Evolutionary conservation across 2,113 vertebrate species (phyloP), one percentile per base, ranked within the genome.

Genomic region (Eulemur macaco): DNA sequence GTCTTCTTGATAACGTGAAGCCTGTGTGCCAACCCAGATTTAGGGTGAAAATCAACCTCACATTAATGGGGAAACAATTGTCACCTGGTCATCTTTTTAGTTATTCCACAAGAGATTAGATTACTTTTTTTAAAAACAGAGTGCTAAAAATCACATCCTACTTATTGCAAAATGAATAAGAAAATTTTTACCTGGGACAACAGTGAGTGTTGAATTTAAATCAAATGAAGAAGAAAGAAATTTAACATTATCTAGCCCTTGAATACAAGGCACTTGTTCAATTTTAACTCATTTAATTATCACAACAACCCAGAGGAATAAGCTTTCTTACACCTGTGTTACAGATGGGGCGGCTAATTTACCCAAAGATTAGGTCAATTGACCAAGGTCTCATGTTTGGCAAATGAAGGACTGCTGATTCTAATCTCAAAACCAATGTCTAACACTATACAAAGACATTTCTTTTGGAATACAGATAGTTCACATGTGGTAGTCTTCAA

Each of bases 1-100:
- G 86, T 83, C 21, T 90, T 45, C 27, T 66, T 78, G n/a, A 90
- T 78, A 80, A 96, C 74, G 60, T 52, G 37, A 92, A 86, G 76
- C 20, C 37, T 25, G 2, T 10, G 68, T 80, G 9, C n/a, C 15
- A 90, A 94, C 1, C 6, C 37, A 94, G 64, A 78, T 56, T 84
- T 84, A 64, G 27, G 54, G 9, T 74, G 20, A 97, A 97, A 95
- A 69, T 80, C 42, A 92, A 42, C 15, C 17, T 52, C 23, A 45
- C 21, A 15, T 45, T 87, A 86, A 69, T 78, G 42, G 74, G 29
- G 21, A 88, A 93, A 80, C 15, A 5, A 87, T 3, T 87, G 17
- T n/a, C 78, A 86, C 11, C 12, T 71, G 18, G 58, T 73, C 76
- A 78, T 64, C 27, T 45, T 76, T 66, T 89, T 52, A 50, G 25